Base-by-base conservation (phyloP, 2,797 vertebrate species). In the Rhincodon typus region DNA sequence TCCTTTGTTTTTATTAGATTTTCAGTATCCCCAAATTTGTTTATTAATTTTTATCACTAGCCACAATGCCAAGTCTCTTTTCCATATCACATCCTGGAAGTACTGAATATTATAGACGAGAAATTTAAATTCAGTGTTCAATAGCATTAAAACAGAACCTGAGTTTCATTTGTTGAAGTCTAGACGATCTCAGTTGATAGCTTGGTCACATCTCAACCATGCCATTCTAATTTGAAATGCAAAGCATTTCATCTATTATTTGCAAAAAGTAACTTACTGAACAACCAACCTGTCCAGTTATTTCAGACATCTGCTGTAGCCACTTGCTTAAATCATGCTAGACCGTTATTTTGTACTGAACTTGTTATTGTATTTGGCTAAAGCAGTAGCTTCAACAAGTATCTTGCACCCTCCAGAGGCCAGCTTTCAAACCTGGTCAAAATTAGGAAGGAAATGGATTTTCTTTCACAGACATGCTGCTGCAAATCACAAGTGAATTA, bases 391-490 rank as follows among this genome's bases (percentile, higher is more conserved):
- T 91, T 91, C 34, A n/a, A 91, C 66, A 57, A 66, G 57, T 66
- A 62, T 66, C 82, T 62, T 91, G 53, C 34, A 66, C 57, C 57
- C 88, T 91, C 88, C 30, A 66, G 88, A 91, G 53, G 62, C 88
- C 30, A 62, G 88, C 30, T 66, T 91, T 91, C 88, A 62, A 91
- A 66, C 66, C 88, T 91, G 53, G 62, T 66, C 88, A 66, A 91
- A n/a, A 84, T 46, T 38, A 91, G 87, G 53, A 62, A 90, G 15
- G 88, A 66, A 91, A 91, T 91, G 53, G 88, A 91, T 91, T 91
- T 90, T 91, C 88, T 91, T 91, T 91, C 53, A 88, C 86, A 90
- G 87, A 90, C 87, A 90, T n/a, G 57, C 88, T 91, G 88, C 66
- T n/a, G 7, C 53, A 19, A 66, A 66, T 91, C 57, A 62, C 88